Percentiles rank a stretch among this genome's conserved stretches.
phyloP scores from a whole-genome alignment of 2,888 invertebrate genomes.

The Lamellibrachia columna region DNA sequence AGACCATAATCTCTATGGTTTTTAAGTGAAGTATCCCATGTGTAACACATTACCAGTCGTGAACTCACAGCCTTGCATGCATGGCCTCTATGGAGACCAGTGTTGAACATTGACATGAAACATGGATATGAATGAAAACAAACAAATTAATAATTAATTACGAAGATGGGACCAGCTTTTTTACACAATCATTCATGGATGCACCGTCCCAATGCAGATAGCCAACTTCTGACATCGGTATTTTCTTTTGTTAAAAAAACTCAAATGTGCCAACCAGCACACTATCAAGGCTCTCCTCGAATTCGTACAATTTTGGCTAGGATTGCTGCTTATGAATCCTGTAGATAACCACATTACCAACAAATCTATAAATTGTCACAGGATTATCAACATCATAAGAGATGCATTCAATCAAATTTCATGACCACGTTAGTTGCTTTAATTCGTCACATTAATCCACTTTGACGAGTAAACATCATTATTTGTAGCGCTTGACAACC shows the following conservation, averaged over 20 bases:
- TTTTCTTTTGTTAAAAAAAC: not conserved
- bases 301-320: not conserved
- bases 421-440: not conserved
- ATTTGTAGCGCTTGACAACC: not conserved
- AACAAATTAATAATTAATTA: not conserved
- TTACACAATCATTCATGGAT: not conserved
- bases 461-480: not conserved
- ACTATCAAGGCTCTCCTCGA: not conserved
- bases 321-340: not conserved
- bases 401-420: not conserved
- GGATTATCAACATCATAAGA: conserved; percentile 3
- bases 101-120: not conserved
- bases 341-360: not conserved
- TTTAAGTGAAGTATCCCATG: not conserved
- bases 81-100: not conserved
- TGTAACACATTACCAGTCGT: not conserved
- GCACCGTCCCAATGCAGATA: not conserved
- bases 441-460: not conserved
- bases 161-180: not conserved
- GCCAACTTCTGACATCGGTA: not conserved
- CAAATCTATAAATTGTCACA: not conserved
- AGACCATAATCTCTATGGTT: not conserved
- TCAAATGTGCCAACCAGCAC: not conserved
- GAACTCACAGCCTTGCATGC: not conserved
- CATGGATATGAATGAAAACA: not conserved